These are phyloP conservation scores for Pteropus rufus DNA, from an alignment of 2,797 vertebrate genomes.

Conservation along the genomic window DNA sequence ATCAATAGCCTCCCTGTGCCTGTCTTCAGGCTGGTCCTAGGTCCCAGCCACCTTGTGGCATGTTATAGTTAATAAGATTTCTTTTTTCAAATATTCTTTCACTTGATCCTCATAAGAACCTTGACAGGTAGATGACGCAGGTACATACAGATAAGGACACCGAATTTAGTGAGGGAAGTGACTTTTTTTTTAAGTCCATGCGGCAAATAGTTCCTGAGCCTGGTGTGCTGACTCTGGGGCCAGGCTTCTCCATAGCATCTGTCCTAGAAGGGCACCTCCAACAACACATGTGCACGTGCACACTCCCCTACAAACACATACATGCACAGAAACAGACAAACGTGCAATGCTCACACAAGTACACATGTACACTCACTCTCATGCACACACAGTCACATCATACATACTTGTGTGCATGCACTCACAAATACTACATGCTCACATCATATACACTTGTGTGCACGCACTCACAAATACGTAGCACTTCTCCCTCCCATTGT, in stretches of 20 bases:
- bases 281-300: accelerated
- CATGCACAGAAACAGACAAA: not conserved
- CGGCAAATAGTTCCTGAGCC: not conserved
- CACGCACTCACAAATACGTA: not conserved
- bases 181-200: not conserved
- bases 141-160: not conserved
- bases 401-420: not conserved
- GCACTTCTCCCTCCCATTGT: not conserved
- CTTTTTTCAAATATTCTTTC: not conserved
- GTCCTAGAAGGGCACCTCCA: not conserved
- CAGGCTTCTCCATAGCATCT: not conserved
- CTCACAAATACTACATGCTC: too few relatives aligned
- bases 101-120: not conserved
- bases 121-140: not conserved
- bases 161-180: not conserved
- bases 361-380: too few relatives aligned
- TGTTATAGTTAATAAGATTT: not conserved
- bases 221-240: not conserved
- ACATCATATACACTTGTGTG: not conserved
- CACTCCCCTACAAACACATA: not conserved
- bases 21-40: not conserved
- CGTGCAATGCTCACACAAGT: not conserved
- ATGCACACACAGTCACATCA: too few relatives aligned
- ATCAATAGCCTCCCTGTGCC: not conserved
- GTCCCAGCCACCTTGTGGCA: not conserved